Percentiles rank a stretch among this genome's conserved stretches.
Conservation (phyloP, 2,113 vertebrate species). For the Pseudonaja textilis region DNA sequence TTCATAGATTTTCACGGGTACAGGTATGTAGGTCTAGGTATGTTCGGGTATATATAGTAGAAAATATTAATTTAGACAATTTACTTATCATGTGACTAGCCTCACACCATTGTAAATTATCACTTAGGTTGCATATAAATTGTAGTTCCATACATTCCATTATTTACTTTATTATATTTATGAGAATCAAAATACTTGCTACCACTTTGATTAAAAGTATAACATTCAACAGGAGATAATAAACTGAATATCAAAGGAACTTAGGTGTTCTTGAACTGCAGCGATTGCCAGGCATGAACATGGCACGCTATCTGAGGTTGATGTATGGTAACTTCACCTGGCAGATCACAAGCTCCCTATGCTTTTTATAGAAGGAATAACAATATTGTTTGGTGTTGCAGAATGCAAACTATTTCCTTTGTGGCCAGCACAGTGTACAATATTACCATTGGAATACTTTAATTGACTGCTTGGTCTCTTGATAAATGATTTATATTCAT, state of each 20-base stretch:
- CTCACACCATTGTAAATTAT: neutral
- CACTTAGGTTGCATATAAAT: neutral
- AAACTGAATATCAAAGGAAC: neutral
- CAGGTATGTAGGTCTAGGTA: no score
- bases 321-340: neutral
- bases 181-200: neutral
- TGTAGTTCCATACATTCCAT: neutral
- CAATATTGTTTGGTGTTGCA: neutral
- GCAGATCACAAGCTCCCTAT: neutral
- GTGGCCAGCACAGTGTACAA: neutral
- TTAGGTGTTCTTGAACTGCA: neutral
- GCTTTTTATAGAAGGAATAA: neutral
- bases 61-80: neutral
- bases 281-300: neutral
- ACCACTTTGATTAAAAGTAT: neutral
- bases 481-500: neutral
- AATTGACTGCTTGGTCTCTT: neutral
- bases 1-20: no score
- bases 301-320: neutral
- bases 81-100: neutral
- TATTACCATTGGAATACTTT: neutral
- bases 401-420: neutral
- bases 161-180: neutral
- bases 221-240: neutral
- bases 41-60: neutral